Evolutionary conservation across 2,113 vertebrate genomes (phyloP).

Genomic region (Emydura subglobosa): DNA sequence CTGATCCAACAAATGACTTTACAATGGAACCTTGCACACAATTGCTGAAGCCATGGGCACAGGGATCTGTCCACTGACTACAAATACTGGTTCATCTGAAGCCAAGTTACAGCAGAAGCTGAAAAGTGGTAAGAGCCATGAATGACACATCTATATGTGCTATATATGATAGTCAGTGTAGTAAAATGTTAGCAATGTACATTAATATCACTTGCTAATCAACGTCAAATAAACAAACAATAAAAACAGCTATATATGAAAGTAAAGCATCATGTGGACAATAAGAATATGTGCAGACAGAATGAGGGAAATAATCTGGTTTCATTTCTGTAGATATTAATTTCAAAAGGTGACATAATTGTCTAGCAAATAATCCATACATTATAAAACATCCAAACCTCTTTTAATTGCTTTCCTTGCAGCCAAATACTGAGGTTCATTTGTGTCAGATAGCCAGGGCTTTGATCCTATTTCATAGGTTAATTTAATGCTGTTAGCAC

Average conservation of each 20-base stretch:
- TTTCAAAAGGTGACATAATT: neutral
- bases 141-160: neutral
- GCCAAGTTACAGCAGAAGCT: neutral
- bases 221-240: neutral
- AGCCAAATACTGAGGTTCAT: conserved; percentile 78
- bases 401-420: conserved; percentile 77
- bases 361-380: neutral
- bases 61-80: neutral
- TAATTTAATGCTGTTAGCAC: conserved; percentile 82
- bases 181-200: rapidly evolving
- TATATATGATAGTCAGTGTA: rapidly evolving
- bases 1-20: neutral
- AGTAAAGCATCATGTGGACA: neutral
- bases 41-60: neutral
- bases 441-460: conserved; percentile 78
- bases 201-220: neutral
- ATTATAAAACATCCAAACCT: conserved; percentile 62
- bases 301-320: neutral
- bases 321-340: rapidly evolving
- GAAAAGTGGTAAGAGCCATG: neutral
- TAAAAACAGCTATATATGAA: neutral
- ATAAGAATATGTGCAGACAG: neutral
- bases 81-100: neutral
- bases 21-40: neutral
- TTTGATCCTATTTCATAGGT: conserved; percentile 78